These are phyloP conservation scores for Picathartes gymnocephalus DNA, from an alignment of 2,113 vertebrate genomes.

Conservation along the genomic window DNA sequence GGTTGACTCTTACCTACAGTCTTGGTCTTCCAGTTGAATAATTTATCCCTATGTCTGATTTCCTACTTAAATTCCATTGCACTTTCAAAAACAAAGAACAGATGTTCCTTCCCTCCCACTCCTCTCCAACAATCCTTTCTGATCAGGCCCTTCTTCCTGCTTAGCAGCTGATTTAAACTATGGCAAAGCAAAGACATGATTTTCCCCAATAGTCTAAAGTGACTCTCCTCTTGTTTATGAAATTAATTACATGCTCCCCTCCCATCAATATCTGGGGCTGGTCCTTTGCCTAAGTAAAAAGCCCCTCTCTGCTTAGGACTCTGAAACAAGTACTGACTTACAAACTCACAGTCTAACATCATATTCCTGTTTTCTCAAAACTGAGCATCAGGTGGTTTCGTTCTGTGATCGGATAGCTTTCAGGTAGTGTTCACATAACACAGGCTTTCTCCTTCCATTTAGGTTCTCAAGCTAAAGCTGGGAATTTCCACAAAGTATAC, in stretches of 20 bases:
- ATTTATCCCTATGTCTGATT: neutral
- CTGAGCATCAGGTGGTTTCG: neutral
- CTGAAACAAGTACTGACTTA: neutral
- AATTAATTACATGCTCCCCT: neutral
- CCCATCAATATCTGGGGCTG: neutral
- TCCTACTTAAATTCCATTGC: neutral
- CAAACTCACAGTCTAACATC: neutral
- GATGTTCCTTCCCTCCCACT: neutral
- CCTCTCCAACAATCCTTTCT: neutral
- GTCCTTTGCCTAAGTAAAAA: neutral
- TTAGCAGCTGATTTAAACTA: neutral
- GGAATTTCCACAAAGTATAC: neutral
- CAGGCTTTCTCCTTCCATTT: neutral
- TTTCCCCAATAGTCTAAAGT: neutral
- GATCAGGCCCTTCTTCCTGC: neutral
- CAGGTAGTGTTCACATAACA: neutral
- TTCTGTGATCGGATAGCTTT: neutral
- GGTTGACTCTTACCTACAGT: neutral
- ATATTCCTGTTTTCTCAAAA: neutral
- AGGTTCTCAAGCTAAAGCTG: neutral
- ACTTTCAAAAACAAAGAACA: neutral
- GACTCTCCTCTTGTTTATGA: neutral
- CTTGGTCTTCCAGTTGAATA: neutral
- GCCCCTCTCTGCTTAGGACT: neutral
- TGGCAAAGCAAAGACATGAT: neutral